Conservation (phyloP, 2,797 vertebrate species). For the Eutrigla gurnardus region DNA sequence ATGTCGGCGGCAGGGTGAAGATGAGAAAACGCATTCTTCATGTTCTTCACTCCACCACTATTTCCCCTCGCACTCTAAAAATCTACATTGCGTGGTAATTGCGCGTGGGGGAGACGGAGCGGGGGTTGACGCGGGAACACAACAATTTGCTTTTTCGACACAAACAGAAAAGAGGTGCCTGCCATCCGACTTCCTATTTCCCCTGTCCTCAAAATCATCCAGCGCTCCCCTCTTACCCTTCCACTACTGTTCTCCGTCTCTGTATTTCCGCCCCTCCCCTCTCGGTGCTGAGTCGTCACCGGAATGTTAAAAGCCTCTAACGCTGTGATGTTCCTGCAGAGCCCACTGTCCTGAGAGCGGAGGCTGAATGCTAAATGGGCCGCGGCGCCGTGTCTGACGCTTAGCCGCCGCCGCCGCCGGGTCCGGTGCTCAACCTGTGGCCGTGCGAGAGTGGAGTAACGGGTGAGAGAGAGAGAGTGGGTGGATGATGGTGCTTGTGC, state of each 20-base stretch:
- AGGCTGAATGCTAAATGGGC: slow-evolving; percentile 72
- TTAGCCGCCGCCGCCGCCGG: slow-evolving; percentile 9
- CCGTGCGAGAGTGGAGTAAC: slow-evolving; percentile 23
- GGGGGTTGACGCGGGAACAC: background rate
- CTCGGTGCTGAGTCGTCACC: slow-evolving; percentile 36
- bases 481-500: slow-evolving; percentile 10
- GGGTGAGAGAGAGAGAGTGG: slow-evolving; percentile 26
- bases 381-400: slow-evolving; percentile 12
- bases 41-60: slow-evolving; percentile 29
- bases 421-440: slow-evolving; percentile 27
- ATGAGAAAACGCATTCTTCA: slow-evolving; percentile 44
- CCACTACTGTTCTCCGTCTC: slow-evolving; percentile 54
- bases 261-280: slow-evolving; percentile 29
- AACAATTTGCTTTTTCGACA: slow-evolving; percentile 38
- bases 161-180: slow-evolving; percentile 28
- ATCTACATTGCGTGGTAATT: slow-evolving; percentile 37
- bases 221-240: slow-evolving; percentile 9
- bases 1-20: slow-evolving; percentile 36
- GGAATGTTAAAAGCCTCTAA: slow-evolving; percentile 74
- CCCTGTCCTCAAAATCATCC: slow-evolving; percentile 25
- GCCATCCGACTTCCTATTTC: slow-evolving; percentile 20
- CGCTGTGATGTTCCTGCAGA: slow-evolving; percentile 73
- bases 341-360: slow-evolving; percentile 64
- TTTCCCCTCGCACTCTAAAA: slow-evolving; percentile 39
- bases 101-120: background rate